These are phyloP conservation scores for Felis catus DNA, from an alignment of 2,113 vertebrate genomes.

Conservation along the genomic window DNA sequence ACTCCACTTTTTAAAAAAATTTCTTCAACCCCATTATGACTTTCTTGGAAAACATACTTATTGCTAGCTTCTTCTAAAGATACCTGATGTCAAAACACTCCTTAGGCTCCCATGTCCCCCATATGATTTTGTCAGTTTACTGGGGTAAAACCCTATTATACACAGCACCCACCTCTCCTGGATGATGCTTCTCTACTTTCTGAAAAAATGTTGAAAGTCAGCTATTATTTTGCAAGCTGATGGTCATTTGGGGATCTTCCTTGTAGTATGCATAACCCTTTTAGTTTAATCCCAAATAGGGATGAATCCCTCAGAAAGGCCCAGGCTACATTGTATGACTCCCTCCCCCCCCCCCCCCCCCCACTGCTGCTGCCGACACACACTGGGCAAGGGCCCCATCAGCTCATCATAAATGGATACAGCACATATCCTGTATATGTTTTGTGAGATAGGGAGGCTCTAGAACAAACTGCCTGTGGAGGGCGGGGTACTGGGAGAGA, in stretches of 20 bases:
- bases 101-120: fast-evolving
- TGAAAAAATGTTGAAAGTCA: neutral
- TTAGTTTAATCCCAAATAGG: neutral
- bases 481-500: neutral
- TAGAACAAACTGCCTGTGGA: neutral
- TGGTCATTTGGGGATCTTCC: neutral
- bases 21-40: neutral
- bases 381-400: neutral
- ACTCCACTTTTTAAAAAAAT: neutral
- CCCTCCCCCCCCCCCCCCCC: neutral
- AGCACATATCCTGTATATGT: neutral
- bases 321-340: neutral
- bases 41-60: neutral
- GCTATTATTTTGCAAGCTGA: neutral
- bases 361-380: too few species aligned
- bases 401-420: neutral
- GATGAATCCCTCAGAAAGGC: neutral
- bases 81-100: neutral
- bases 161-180: neutral
- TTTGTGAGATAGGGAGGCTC: neutral
- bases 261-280: neutral
- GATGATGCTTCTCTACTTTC: neutral
- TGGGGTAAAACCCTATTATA: neutral
- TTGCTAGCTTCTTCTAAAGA: neutral
- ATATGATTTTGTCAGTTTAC: neutral